A percentile compares a stretch with the other conserved stretches of the same genome.
These are phyloP conservation scores for Gymnoscopelus braueri DNA, from an alignment of 2,797 vertebrate species.

Conservation along the genomic window DNA sequence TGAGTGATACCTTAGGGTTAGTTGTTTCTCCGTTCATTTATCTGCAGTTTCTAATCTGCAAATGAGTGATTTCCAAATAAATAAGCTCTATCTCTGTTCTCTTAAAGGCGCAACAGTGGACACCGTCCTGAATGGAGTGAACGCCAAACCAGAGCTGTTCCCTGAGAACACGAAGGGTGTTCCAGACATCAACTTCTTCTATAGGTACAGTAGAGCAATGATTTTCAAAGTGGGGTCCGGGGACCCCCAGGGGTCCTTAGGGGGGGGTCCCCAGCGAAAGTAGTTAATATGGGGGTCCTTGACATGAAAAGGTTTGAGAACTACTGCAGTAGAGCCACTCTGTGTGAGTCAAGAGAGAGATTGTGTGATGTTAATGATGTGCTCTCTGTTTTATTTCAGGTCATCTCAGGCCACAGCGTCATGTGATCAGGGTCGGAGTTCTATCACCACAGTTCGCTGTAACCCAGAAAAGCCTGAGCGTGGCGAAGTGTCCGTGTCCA, in stretches of 20 bases:
- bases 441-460: constrained; percentile 91
- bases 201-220: constrained; percentile 80
- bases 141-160: constrained; percentile 85
- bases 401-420: constrained; percentile 89
- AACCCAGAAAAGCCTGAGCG: constrained; percentile 82
- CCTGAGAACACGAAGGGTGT: constrained; percentile 76
- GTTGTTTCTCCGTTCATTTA: too few relatives aligned
- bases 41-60: too few relatives aligned
- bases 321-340: too few relatives aligned
- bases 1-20: too few relatives aligned
- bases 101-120: constrained; percentile 87
- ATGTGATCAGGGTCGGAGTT: constrained; percentile 90
- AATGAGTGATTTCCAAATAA: too few relatives aligned
- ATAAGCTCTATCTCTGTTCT: neutral
- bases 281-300: too few relatives aligned
- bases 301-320: too few relatives aligned
- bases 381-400: constrained; percentile 64
- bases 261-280: too few relatives aligned
- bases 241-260: too few relatives aligned
- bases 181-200: constrained; percentile 96
- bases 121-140: constrained; percentile 82
- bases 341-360: too few relatives aligned
- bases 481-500: constrained; percentile 89
- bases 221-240: too few relatives aligned
- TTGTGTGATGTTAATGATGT: neutral